A percentile compares a stretch with the other conserved stretches of the same genome.
These are phyloP conservation scores for Capitulum mitella DNA, from an alignment of 2,888 invertebrate species.

Conservation along the genomic window DNA sequence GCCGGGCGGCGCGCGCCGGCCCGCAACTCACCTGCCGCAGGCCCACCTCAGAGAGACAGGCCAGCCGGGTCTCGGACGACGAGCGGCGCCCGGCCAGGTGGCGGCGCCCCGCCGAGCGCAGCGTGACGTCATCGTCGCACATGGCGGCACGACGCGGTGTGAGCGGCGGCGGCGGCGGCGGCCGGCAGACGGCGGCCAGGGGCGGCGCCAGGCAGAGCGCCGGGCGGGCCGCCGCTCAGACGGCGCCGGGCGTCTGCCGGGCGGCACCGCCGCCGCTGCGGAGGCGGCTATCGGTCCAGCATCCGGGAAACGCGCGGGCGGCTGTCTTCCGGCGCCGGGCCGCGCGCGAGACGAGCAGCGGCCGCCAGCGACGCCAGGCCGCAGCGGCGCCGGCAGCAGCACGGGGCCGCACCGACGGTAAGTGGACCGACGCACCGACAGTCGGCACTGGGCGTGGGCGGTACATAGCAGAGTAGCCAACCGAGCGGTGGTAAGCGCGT, in stretches of 20 bases:
- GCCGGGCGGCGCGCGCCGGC: neutral
- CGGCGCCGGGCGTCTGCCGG: neutral
- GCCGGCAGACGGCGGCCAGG: neutral
- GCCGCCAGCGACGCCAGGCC: neutral
- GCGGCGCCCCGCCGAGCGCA: neutral
- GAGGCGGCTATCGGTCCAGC: neutral
- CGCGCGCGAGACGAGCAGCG: too few relatives aligned
- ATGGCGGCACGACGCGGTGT: neutral
- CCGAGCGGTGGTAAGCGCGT: too few relatives aligned
- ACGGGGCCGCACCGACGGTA: neutral
- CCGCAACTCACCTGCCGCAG: conserved; percentile 7
- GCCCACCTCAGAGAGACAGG: conserved; percentile 3
- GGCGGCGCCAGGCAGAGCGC: neutral
- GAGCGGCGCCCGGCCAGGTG: neutral
- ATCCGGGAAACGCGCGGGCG: neutral
- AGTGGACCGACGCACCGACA: neutral
- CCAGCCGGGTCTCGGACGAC: conserved; percentile 13
- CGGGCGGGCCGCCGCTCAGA: neutral
- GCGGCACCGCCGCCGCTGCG: neutral
- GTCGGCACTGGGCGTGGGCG: too few relatives aligned
- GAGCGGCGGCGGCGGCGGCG: neutral
- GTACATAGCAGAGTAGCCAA: too few relatives aligned
- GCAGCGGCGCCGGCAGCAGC: neutral
- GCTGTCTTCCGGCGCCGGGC: too few relatives aligned
- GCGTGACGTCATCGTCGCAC: conserved; percentile 16